phyloP scores from a whole-genome alignment of 2,113 vertebrate genomes.

The Oreocharis arfaki region DNA sequence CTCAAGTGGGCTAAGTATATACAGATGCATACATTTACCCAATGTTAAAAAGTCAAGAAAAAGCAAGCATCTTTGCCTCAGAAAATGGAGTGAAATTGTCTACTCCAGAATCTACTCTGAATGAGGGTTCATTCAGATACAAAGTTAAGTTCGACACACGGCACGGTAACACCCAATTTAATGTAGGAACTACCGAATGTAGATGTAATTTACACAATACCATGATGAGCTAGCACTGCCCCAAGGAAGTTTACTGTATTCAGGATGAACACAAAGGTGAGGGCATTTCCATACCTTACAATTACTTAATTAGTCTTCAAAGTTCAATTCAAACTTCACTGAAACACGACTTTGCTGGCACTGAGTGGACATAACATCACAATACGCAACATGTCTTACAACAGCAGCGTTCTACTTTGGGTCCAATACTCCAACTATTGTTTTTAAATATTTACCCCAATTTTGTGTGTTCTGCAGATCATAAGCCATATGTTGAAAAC shows the following conservation, averaged over 20 bases:
- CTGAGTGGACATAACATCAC: neutral
- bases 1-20: neutral
- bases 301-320: neutral
- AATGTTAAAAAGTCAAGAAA: neutral
- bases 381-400: neutral
- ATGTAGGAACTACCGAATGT: accelerated
- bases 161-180: accelerated
- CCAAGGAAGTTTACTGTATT: neutral
- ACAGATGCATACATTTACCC: neutral
- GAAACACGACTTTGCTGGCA: neutral
- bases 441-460: neutral
- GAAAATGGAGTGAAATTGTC: neutral
- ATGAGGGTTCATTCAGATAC: neutral
- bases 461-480: neutral
- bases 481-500: neutral
- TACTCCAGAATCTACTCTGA: neutral
- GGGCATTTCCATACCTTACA: neutral
- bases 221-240: neutral
- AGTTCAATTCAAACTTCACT: neutral
- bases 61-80: neutral
- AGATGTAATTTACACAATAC: neutral
- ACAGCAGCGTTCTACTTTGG: neutral
- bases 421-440: neutral
- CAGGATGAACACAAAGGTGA: neutral
- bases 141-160: neutral